phyloP scores from a whole-genome alignment of 2,113 vertebrate species.

The Dicerorhinus sumatrensis region DNA sequence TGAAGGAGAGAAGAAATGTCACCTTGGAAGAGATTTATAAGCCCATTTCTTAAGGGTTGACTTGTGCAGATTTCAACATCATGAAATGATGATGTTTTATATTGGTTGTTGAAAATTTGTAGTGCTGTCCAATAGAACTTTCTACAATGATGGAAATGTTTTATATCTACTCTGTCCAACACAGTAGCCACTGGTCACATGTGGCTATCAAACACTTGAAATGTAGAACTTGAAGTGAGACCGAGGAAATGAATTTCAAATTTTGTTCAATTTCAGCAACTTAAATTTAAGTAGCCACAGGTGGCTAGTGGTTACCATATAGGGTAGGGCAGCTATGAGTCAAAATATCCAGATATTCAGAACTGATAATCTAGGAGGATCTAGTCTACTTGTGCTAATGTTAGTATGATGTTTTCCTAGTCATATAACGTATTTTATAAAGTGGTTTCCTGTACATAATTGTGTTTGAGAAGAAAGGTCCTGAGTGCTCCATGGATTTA shows the following conservation, averaged over 20 bases:
- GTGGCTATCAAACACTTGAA: background rate
- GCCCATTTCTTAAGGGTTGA: background rate
- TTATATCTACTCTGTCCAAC: background rate
- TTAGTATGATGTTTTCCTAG: background rate
- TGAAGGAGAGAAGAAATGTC: background rate
- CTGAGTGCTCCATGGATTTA: background rate
- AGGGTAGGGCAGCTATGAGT: background rate
- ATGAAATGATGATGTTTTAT: background rate
- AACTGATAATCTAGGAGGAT: background rate
- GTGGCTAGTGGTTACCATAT: background rate
- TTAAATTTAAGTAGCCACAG: background rate
- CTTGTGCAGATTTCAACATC: background rate
- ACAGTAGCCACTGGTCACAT: background rate
- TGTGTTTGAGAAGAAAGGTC: background rate
- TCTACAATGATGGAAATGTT: background rate
- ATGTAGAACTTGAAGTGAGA: background rate
- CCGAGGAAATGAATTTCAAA: background rate
- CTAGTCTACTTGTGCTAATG: background rate
- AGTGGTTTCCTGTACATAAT: background rate
- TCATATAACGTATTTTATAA: background rate
- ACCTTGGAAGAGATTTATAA: background rate
- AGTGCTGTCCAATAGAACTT: background rate
- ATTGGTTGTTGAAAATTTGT: background rate
- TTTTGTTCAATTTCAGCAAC: background rate
- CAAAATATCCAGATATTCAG: background rate